Percentiles rank a stretch among this genome's conserved stretches.
Conservation (phyloP, 2,797 vertebrate genomes). For the Rhabdophis nuchalis region DNA sequence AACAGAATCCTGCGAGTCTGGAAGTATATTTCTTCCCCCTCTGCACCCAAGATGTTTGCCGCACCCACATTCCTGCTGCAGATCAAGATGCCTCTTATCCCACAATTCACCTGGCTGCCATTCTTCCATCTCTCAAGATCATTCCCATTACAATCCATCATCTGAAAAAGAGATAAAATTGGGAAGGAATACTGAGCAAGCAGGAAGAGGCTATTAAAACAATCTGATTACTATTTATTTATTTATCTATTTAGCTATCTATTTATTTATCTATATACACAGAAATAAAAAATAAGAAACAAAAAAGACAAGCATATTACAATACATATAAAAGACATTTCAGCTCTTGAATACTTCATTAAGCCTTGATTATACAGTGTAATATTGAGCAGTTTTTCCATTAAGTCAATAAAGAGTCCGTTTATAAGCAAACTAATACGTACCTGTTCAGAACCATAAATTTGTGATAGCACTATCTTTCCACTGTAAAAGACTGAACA, state of each 20-base stretch:
- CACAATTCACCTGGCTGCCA: not conserved
- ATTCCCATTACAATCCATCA: not conserved
- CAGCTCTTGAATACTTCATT: not conserved
- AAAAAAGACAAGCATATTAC: not conserved
- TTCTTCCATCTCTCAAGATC: not conserved
- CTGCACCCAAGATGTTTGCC: not conserved
- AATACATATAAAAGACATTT: not conserved
- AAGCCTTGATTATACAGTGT: not conserved
- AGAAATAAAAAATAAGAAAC: not conserved
- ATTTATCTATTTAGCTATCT: not conserved
- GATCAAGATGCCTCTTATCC: not conserved
- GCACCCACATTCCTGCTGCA: not conserved
- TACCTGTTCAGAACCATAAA: not conserved
- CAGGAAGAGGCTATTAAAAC: not conserved
- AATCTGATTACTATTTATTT: not conserved
- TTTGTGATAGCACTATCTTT: not conserved
- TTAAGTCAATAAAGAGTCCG: not conserved
- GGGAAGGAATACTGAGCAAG: not conserved
- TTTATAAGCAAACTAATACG: not conserved
- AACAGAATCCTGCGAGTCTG: not conserved
- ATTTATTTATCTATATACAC: not conserved
- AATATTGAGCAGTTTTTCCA: not conserved
- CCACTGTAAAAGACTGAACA: not conserved
- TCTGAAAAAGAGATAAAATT: not conserved
- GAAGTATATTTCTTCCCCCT: not conserved